phyloP scores from a whole-genome alignment of 1,140 invertebrate genomes.

The Paramacrobiotus metropolitanus region DNA sequence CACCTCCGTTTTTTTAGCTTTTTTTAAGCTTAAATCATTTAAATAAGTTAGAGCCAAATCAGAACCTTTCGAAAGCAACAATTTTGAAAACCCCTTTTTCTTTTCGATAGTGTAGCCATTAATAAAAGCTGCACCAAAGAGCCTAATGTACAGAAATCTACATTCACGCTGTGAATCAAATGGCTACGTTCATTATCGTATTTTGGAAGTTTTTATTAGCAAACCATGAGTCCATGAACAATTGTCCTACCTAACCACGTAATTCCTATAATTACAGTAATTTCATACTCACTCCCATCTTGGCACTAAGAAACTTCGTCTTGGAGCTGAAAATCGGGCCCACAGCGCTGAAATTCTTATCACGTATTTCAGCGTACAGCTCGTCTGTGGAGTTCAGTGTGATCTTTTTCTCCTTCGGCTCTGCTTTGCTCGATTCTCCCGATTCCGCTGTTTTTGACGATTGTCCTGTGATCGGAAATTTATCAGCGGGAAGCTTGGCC shows the following conservation, averaged over 20 bases:
- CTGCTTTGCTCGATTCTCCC: background rate
- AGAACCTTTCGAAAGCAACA: too few relatives aligned
- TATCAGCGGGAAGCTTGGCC: constrained; percentile 55
- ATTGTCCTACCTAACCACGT: too few relatives aligned
- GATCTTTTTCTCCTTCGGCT: constrained; percentile 42
- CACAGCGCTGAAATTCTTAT: constrained; percentile 80
- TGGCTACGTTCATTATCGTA: background rate
- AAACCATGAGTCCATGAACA: too few relatives aligned
- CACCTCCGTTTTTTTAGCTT: too few relatives aligned
- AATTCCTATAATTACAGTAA: too few relatives aligned
- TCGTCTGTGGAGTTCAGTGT: constrained; percentile 71
- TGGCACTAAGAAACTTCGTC: constrained; percentile 28
- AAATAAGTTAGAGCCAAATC: too few relatives aligned
- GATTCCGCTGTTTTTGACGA: constrained; percentile 24
- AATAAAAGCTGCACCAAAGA: too few relatives aligned
- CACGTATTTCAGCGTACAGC: constrained; percentile 58
- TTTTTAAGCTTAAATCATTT: too few relatives aligned
- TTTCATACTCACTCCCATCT: background rate
- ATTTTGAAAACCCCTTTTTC: too few relatives aligned
- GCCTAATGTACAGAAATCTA: too few relatives aligned
- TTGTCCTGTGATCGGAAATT: constrained; percentile 40
- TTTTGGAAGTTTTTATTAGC: background rate
- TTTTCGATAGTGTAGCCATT: too few relatives aligned
- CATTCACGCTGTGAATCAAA: background rate
- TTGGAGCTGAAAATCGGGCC: constrained; percentile 59